Evolutionary conservation across 2,888 invertebrate genomes (phyloP).

Genomic region (Ashinkailepas kermadecensis): DNA sequence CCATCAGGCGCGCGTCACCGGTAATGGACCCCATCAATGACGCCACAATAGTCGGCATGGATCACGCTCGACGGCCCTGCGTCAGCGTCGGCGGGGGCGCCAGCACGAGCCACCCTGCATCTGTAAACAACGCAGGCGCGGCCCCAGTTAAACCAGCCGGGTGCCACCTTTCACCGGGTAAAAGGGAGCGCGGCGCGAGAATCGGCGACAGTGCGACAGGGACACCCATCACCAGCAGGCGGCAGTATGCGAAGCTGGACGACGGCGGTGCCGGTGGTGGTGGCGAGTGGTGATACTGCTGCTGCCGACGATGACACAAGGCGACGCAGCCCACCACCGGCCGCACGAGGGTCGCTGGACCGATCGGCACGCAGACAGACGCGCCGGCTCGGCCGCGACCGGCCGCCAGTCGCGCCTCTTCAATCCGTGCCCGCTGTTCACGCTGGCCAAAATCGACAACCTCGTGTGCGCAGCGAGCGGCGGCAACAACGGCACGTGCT

Average conservation of each 20-base stretch:
- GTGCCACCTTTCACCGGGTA: slow-evolving; percentile 1
- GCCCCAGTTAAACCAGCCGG: too few species aligned
- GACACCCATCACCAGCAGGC: neutral
- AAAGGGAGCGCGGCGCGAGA: too few species aligned
- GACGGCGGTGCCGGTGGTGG: neutral
- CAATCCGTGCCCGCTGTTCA: slow-evolving; percentile 53
- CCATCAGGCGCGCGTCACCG: too few species aligned
- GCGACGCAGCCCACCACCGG: neutral
- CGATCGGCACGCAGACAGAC: neutral
- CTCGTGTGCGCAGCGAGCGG: slow-evolving; percentile 65
- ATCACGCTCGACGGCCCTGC: too few species aligned
- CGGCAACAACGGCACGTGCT: slow-evolving; percentile 74
- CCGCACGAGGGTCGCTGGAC: neutral
- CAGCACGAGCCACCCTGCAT: too few species aligned
- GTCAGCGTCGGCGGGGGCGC: too few species aligned
- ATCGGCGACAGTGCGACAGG: neutral
- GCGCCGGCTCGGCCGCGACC: neutral
- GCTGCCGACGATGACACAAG: neutral
- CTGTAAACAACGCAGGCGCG: too few species aligned
- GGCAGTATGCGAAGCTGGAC: neutral
- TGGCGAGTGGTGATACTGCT: neutral
- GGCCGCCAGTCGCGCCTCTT: slow-evolving; percentile 37
- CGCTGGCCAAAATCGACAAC: slow-evolving; percentile 67
- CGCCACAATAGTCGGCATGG: too few species aligned
- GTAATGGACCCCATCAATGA: too few species aligned